These are phyloP conservation scores for Laterallus jamaicensis DNA, from an alignment of 2,113 vertebrate species.

Conservation along the genomic window DNA sequence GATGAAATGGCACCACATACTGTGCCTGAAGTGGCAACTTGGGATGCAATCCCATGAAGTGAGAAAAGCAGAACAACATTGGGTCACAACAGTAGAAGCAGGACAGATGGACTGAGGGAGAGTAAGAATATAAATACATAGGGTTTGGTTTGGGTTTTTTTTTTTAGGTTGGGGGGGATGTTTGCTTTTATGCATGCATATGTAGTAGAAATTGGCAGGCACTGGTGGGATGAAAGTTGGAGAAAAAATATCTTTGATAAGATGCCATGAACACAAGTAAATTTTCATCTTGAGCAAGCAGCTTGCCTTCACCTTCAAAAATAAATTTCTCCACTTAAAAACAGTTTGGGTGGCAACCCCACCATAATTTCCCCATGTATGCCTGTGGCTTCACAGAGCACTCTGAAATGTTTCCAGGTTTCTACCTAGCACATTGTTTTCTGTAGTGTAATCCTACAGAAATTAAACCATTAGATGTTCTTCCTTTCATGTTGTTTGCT, in stretches of 20 bases:
- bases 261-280: slow-evolving; percentile 24
- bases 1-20: neutral
- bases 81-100: slow-evolving; percentile 28
- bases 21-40: neutral
- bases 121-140: slow-evolving; percentile 24
- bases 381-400: neutral
- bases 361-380: neutral
- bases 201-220: slow-evolving; percentile 40
- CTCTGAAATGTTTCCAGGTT: neutral
- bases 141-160: neutral
- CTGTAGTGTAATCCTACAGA: neutral
- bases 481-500: neutral
- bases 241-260: slow-evolving; percentile 37
- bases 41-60: neutral
- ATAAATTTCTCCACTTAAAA: neutral
- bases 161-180: neutral
- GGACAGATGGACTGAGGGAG: slow-evolving; percentile 56
- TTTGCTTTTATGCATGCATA: neutral
- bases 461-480: neutral
- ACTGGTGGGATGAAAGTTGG: neutral
- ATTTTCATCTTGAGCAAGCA: slow-evolving; percentile 28
- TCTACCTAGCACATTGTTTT: neutral
- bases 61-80: slow-evolving; percentile 34
- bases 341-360: neutral
- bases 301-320: slow-evolving; percentile 38